Base-by-base conservation (phyloP, 2,888 invertebrate species). In the Tineola bisselliella region DNA sequence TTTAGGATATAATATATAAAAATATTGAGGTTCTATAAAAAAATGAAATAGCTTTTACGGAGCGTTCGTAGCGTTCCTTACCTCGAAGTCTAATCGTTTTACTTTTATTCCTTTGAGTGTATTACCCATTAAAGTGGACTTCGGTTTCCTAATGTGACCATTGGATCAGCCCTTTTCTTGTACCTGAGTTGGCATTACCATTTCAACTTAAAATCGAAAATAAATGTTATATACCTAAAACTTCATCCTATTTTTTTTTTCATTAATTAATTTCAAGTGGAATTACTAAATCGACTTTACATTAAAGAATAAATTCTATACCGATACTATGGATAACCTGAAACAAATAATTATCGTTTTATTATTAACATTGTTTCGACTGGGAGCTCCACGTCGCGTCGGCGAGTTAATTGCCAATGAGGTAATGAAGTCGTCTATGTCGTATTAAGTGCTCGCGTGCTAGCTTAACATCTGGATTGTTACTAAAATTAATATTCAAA, bases 141-240 rank as follows among this genome's bases (percentile, higher is more conserved):
- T 33, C 33, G 58, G 58, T 58, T 58, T 31, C 33, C 58, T 58
- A 79, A 79, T 78, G 76, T 72, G 62, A 63, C 30, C 54, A 63
- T 62, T 63, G 66, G 75, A 64, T 70, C 76, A 71, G 70, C 79
- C 79, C 68, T 70, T 80, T 79, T 65, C 74, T 66, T 79, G 79
- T 80, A 78, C 77, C 77, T 48, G 48, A 48, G 15, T 48, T n/a
- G 15, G 48, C 48, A 48, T 48, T 48, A 48, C n/a, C 48, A 48
- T 48, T 17, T 17, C 8, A 15, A 13, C 8, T 48, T 15, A 13
- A 48, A 48, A 48, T 15, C 8, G 48, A 48, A 48, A 48, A 48
- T 17, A 17, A 48, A 48, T 48, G n/a, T 17, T 15, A 48, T 48
- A 4, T 25, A 2, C 2, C 25, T 25, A 25, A 25, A 25, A 25